Percentiles rank a stretch among this genome's conserved stretches.
Evolutionary conservation across 2,888 invertebrate species (phyloP).

Genomic region (Oscheius sp.): DNA sequence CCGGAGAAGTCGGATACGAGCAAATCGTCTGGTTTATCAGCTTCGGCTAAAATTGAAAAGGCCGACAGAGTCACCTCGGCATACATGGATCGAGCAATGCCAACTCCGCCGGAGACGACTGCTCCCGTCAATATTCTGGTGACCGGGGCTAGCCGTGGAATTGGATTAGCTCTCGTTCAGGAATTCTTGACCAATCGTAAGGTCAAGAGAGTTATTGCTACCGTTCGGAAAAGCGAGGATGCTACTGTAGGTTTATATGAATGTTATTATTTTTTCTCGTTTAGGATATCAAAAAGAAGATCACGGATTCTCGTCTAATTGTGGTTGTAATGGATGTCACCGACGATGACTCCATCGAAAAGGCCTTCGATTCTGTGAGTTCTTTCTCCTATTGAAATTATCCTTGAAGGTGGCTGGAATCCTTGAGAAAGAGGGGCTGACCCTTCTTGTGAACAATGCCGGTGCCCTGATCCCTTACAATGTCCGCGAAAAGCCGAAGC

Average conservation of each 20-base stretch:
- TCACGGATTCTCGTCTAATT: conserved; percentile 18
- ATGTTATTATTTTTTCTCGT: neutral
- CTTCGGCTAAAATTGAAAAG: conserved; percentile 3
- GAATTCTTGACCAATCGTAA: conserved; percentile 28
- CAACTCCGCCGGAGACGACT: neutral
- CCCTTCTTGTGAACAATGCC: conserved; percentile 40
- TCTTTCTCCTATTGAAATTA: neutral
- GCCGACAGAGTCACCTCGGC: neutral
- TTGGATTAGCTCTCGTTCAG: conserved; percentile 23
- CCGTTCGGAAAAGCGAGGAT: conserved; percentile 14
- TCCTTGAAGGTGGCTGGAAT: conserved; percentile 33
- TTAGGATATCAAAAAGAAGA: conserved; percentile 21
- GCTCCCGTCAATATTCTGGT: conserved; percentile 27
- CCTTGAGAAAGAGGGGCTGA: conserved; percentile 48
- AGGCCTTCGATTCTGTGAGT: conserved; percentile 22
- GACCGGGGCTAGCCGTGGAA: conserved; percentile 36
- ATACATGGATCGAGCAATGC: conserved; percentile 16
- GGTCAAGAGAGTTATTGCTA: conserved; percentile 30
- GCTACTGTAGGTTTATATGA: conserved; percentile 3
- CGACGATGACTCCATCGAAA: conserved; percentile 21
- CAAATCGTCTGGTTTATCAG: neutral
- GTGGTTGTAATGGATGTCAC: conserved; percentile 26
- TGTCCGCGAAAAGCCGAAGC: conserved; percentile 74
- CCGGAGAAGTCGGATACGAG: neutral
- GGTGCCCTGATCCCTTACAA: conserved; percentile 24